Evolutionary conservation across 2,797 vertebrate genomes (phyloP).

Genomic region (Diplodus sargus): DNA sequence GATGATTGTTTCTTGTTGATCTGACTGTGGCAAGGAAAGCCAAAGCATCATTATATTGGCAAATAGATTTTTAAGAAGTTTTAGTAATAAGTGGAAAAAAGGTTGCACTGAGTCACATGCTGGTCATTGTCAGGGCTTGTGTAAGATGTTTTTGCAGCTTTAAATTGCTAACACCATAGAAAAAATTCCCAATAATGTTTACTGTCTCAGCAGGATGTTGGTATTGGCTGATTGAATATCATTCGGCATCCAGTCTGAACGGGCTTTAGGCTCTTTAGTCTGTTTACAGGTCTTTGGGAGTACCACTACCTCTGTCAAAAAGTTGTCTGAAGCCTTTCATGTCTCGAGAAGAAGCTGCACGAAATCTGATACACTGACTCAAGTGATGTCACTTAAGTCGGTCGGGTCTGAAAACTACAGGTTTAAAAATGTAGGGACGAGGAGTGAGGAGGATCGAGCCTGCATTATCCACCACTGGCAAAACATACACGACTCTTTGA

Average conservation of each 20-base stretch:
- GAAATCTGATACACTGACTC: neutral
- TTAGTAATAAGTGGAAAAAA: neutral
- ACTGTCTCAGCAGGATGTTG: too few relatives aligned
- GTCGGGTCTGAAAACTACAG: neutral
- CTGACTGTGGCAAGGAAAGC: neutral
- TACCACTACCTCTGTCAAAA: neutral
- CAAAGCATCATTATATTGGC: neutral
- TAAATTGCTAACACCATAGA: too few relatives aligned
- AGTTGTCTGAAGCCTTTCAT: neutral
- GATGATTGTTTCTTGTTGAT: slow-evolving; percentile 1
- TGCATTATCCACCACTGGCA: neutral
- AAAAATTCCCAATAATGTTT: too few relatives aligned
- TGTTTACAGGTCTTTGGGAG: too few relatives aligned
- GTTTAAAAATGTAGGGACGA: neutral
- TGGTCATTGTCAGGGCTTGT: neutral
- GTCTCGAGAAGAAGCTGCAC: neutral
- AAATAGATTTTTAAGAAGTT: neutral
- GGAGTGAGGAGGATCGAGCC: too few relatives aligned
- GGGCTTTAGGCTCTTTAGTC: too few relatives aligned
- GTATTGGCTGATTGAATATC: too few relatives aligned
- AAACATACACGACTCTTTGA: neutral
- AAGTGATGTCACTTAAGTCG: neutral
- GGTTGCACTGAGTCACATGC: neutral
- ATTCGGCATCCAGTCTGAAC: too few relatives aligned
- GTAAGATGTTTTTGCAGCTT: neutral